Evolutionary conservation across 2,888 invertebrate genomes (phyloP).

Genomic region (Lithophane socia): DNA sequence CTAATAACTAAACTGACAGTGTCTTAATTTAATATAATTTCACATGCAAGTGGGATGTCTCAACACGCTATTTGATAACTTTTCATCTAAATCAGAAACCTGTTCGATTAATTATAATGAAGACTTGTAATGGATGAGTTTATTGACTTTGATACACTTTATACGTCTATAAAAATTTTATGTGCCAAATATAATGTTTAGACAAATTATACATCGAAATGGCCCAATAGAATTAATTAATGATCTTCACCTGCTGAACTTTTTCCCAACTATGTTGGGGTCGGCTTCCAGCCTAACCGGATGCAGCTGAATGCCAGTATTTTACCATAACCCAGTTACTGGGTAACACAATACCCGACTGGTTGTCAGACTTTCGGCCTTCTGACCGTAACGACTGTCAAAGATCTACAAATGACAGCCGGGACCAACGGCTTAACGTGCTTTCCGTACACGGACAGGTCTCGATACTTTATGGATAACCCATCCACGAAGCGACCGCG

Average conservation of each 20-base stretch:
- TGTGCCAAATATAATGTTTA: slow-evolving; percentile 62
- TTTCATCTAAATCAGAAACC: slow-evolving; percentile 62
- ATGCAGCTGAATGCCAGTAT: too few relatives aligned
- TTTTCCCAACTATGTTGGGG: too few relatives aligned
- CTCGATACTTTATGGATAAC: too few relatives aligned
- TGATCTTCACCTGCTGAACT: not conserved
- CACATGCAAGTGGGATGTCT: slow-evolving; percentile 16
- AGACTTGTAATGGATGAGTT: slow-evolving; percentile 64
- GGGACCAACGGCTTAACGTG: too few relatives aligned
- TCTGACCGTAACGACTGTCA: too few relatives aligned
- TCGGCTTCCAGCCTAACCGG: too few relatives aligned
- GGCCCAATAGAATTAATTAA: slow-evolving; percentile 46
- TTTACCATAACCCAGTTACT: too few relatives aligned
- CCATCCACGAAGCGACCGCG: too few relatives aligned
- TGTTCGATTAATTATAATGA: slow-evolving; percentile 64
- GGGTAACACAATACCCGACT: too few relatives aligned
- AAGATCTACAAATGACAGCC: too few relatives aligned
- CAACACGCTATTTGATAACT: slow-evolving; percentile 38
- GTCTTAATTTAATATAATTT: slow-evolving; percentile 36
- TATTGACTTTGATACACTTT: slow-evolving; percentile 67
- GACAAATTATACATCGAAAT: slow-evolving; percentile 50
- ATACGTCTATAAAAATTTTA: slow-evolving; percentile 59
- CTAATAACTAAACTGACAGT: not conserved
- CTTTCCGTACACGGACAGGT: too few relatives aligned
- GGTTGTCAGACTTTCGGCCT: too few relatives aligned